phyloP scores from a whole-genome alignment of 2,888 invertebrate species.

The Idaea biselata region DNA sequence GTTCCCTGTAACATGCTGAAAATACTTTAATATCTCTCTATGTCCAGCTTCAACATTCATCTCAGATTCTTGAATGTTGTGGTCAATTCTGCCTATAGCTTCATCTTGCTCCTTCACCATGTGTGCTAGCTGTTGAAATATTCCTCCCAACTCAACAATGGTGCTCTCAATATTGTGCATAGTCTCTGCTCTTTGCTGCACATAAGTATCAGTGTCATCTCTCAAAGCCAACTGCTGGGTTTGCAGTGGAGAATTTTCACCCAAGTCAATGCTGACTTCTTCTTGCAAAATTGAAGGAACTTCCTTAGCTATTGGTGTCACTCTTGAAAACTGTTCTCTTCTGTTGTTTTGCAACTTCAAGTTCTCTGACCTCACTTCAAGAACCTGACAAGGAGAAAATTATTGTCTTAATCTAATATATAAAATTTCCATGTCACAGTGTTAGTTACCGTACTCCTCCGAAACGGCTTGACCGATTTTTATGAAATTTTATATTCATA shows the following conservation, averaged over 20 bases:
- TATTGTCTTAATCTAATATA: not conserved
- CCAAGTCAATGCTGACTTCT: constrained; percentile 93
- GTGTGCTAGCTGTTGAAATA: constrained; percentile 96
- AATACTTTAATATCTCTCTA: constrained; percentile 97
- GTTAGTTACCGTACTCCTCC: too few species aligned
- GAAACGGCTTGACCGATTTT: too few species aligned
- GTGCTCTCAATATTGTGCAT: constrained; percentile 99
- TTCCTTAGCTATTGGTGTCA: constrained; percentile 69
- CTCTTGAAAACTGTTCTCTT: constrained; percentile 90
- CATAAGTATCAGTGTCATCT: constrained; percentile 93
- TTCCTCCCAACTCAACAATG: constrained; percentile 98
- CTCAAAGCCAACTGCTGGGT: constrained; percentile 86
- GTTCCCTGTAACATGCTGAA: constrained; percentile 97
- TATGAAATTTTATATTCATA: too few species aligned
- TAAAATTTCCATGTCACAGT: too few species aligned
- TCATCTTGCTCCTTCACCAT: constrained; percentile 99
- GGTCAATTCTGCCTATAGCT: constrained; percentile 98
- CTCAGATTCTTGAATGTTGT: constrained; percentile 96
- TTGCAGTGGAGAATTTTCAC: constrained; percentile 74
- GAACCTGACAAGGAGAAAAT: constrained; percentile 75
- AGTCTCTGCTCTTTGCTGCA: constrained; percentile 96
- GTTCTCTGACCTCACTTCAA: constrained; percentile 98
- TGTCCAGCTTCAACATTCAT: constrained; percentile 99
- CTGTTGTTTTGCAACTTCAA: constrained; percentile 96
- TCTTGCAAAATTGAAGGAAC: constrained; percentile 78